Conservation (phyloP, 2,888 invertebrate genomes). For the Norana najaformis region DNA sequence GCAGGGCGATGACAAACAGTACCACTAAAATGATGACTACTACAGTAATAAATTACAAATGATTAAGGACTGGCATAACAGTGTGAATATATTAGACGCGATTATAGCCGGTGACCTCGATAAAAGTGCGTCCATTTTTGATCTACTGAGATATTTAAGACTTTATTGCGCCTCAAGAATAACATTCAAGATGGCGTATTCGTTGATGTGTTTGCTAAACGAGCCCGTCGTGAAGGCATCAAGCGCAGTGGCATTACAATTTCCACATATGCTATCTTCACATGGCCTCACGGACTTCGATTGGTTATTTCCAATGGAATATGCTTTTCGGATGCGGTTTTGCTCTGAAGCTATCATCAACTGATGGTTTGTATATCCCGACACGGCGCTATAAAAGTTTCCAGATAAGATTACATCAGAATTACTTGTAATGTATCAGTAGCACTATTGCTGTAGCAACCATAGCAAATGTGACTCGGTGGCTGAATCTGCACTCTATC, state of each 20-base stretch:
- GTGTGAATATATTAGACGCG: background rate
- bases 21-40: background rate
- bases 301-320: background rate
- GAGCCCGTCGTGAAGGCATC: too few species aligned
- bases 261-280: background rate
- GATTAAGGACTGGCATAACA: background rate
- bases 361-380: too few species aligned
- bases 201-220: background rate
- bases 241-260: background rate
- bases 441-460: background rate
- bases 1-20: background rate
- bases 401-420: too few species aligned
- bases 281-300: background rate
- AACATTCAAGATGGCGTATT: background rate
- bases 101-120: background rate
- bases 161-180: background rate
- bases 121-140: conserved; percentile 13
- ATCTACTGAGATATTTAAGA: background rate
- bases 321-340: background rate
- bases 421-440: background rate
- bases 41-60: background rate
- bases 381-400: too few species aligned
- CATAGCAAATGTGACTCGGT: background rate
- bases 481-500: background rate
- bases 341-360: too few species aligned